These are phyloP conservation scores for Sebastes oblongus DNA, from an alignment of 2,797 vertebrate genomes.

Conservation along the genomic window DNA sequence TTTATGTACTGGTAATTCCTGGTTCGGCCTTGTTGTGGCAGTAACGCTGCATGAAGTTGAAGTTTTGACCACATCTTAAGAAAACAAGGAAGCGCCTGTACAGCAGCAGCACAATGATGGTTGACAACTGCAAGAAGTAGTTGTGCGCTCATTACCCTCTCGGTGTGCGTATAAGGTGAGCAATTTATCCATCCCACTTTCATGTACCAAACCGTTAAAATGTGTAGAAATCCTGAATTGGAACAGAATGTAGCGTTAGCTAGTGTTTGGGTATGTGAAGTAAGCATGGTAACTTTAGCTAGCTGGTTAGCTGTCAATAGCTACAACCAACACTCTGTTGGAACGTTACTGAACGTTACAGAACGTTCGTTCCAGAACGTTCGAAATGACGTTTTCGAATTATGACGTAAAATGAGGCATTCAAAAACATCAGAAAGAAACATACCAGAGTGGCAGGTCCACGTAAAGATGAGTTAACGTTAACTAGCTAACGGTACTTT, in stretches of 20 bases:
- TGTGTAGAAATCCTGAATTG: fast-evolving
- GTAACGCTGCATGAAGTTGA: background rate
- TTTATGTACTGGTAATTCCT: background rate
- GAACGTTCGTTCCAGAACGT: background rate
- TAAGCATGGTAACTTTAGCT: conserved; percentile 1
- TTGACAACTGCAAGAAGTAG: background rate
- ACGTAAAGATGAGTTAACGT: background rate
- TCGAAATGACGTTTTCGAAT: background rate
- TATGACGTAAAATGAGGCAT: background rate
- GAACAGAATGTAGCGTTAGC: background rate
- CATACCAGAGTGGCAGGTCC: background rate
- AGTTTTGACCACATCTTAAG: background rate
- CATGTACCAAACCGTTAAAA: background rate
- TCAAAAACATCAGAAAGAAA: background rate
- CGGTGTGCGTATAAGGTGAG: conserved; percentile 27
- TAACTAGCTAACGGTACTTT: background rate
- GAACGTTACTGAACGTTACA: fast-evolving
- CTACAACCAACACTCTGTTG: background rate
- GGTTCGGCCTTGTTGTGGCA: conserved; percentile 15
- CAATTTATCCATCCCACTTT: background rate
- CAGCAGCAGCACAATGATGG: conserved; percentile 3
- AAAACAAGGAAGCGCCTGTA: conserved; percentile 4
- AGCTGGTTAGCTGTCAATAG: conserved; percentile 24
- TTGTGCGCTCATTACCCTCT: background rate
- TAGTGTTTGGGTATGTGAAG: background rate